Evolutionary conservation across 2,113 vertebrate genomes (phyloP).

Genomic region (Oreochromis spilurus): DNA sequence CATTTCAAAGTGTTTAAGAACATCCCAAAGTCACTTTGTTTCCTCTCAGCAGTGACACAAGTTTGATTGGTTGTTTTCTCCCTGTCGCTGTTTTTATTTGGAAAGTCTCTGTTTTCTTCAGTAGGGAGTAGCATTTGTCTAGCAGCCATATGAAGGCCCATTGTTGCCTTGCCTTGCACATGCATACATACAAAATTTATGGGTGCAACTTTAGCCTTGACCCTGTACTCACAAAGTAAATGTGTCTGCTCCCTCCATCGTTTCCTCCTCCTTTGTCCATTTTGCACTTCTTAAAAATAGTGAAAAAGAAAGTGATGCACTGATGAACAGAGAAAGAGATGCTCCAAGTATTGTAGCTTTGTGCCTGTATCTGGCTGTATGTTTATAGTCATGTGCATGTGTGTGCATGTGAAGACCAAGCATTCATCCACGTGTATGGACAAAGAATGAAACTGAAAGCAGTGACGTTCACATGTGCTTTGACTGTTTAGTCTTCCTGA

Average conservation of each 20-base stretch:
- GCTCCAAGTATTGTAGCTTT: neutral
- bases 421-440: neutral
- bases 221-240: neutral
- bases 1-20: neutral
- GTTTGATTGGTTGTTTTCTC: conserved; percentile 10
- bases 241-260: neutral
- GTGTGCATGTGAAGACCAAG: neutral
- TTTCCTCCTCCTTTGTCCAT: neutral
- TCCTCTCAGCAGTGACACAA: neutral
- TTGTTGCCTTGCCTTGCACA: neutral
- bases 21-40: neutral
- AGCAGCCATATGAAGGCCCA: neutral
- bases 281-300: neutral
- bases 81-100: neutral
- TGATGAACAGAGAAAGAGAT: neutral
- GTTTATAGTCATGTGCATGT: neutral
- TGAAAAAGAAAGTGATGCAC: neutral
- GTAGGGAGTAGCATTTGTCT: neutral
- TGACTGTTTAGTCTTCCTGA: neutral
- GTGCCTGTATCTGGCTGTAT: neutral
- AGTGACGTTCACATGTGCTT: neutral
- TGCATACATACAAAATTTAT: neutral
- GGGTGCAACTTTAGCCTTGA: neutral
- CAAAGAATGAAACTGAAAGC: neutral
- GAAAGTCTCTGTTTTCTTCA: neutral